Conservation (phyloP, 2,888 invertebrate species). For the Ophioninae sp. region DNA sequence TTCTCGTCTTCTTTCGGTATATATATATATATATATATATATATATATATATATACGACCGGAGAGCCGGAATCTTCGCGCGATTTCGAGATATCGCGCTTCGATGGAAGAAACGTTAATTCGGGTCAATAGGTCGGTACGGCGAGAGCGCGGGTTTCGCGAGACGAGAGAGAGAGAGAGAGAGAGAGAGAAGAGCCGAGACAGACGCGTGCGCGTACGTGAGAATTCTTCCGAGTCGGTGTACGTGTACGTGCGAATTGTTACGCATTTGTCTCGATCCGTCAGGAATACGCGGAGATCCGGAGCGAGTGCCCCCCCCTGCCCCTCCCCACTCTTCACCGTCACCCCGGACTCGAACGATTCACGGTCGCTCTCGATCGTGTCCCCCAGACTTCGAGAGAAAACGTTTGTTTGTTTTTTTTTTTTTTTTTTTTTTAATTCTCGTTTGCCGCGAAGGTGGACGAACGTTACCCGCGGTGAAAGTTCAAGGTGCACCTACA, state of each 20-base stretch:
- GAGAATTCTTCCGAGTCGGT: constrained; percentile 41
- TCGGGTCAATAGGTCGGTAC: constrained; percentile 73
- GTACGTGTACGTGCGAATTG: constrained; percentile 44
- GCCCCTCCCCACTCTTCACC: too few relatives aligned
- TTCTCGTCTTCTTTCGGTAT: background rate
- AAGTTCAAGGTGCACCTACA: constrained; percentile 71
- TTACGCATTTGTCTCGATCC: too few relatives aligned
- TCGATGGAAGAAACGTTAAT: constrained; percentile 69
- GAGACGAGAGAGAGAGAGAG: constrained; percentile 33
- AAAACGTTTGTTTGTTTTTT: constrained; percentile 6
- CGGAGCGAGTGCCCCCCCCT: too few relatives aligned
- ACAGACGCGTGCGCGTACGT: constrained; percentile 52
- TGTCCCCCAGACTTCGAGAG: constrained; percentile 23
- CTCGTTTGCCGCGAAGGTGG: background rate
- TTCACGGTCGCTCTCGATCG: too few relatives aligned
- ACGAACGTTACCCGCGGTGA: constrained; percentile 68
- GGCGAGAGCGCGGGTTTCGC: constrained; percentile 55
- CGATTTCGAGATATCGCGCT: constrained; percentile 51
- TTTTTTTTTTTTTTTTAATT: too few relatives aligned
- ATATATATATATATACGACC: too few relatives aligned
- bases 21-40: too few relatives aligned
- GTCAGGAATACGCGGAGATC: constrained; percentile 47
- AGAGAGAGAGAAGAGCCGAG: constrained; percentile 30
- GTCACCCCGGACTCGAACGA: too few relatives aligned
- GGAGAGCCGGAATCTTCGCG: constrained; percentile 45